Base-by-base conservation (phyloP, 2,888 invertebrate genomes). In the Heteropelma amictum region DNA sequence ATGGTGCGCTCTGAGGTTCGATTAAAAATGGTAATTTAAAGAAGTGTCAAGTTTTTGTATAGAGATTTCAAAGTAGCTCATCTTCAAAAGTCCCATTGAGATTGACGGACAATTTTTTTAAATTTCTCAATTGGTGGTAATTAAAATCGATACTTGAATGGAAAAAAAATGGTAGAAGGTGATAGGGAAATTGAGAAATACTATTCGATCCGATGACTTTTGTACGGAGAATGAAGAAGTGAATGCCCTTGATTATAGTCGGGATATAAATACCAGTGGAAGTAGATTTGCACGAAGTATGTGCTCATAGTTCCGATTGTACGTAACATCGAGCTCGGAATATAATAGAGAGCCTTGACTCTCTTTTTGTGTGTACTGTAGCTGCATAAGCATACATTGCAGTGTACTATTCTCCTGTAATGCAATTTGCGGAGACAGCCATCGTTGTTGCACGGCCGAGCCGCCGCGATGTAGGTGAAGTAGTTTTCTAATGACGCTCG, bases 401-500 rank as follows among this genome's bases (percentile, higher is more conserved):
- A 21, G 26, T 10, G 14, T n/a, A 12, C 42, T 17, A 38, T 28
- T 30, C 60, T 38, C 61, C 63, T 54, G 70, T 33, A 61, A 72
- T 75, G 69, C 72, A 51, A 67, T 77, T 77, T 65, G 70, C 61
- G 72, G 61, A 33, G 67, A 74, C 56, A 73, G 67, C 64, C 71
- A 61, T 71, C 68, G 49, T 61, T 67, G 51, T 69, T 71, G 67
- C 70, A 23, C 54, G 53, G 51, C 45, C 65, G 70, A 53, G 76
- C 60, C 68, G 65, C 68, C 69, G 64, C 77, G 77, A 82, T 82
- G 78, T 82, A 82, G 82, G 80, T 82, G 83, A 84, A 83, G 82
- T 79, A 81, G 72, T 83, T 84, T 82, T 82, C 73, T 81, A 83
- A 78, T 79, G 80, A 80, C 79, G 68, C 60, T 61, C 71, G 51